Percentiles rank a stretch among this genome's conserved stretches.
Conservation (phyloP, 2,797 vertebrate species). For the Anisognathus igniventris region DNA sequence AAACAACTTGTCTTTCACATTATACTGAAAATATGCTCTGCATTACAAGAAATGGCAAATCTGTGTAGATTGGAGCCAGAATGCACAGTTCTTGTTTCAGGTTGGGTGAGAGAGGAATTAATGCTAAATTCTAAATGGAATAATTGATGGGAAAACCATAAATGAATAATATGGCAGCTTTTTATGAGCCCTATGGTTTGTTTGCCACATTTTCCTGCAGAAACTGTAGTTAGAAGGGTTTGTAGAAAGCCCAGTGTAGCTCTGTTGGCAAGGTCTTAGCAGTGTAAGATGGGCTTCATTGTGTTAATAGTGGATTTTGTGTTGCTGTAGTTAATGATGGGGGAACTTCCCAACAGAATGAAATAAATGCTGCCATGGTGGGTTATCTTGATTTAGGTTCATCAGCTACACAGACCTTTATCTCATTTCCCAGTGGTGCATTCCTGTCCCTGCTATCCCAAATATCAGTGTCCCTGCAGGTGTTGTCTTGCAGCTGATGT, state of each 20-base stretch:
- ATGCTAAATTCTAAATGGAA: background rate
- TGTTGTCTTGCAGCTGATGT: background rate
- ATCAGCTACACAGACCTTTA: background rate
- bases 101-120: background rate
- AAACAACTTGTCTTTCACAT: background rate
- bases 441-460: background rate
- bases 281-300: background rate
- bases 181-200: background rate
- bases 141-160: background rate
- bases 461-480: background rate
- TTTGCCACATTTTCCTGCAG: background rate
- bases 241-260: background rate
- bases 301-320: background rate
- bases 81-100: background rate
- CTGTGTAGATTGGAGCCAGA: background rate
- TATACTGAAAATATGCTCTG: background rate
- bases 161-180: background rate
- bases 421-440: background rate
- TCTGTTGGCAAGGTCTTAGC: background rate
- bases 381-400: background rate
- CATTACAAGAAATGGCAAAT: background rate
- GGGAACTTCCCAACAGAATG: background rate
- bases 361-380: background rate
- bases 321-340: background rate
- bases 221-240: background rate